A percentile compares a stretch with the other conserved stretches of the same genome.
Conservation (phyloP, 2,113 vertebrate species). For the Grantiella picta region DNA sequence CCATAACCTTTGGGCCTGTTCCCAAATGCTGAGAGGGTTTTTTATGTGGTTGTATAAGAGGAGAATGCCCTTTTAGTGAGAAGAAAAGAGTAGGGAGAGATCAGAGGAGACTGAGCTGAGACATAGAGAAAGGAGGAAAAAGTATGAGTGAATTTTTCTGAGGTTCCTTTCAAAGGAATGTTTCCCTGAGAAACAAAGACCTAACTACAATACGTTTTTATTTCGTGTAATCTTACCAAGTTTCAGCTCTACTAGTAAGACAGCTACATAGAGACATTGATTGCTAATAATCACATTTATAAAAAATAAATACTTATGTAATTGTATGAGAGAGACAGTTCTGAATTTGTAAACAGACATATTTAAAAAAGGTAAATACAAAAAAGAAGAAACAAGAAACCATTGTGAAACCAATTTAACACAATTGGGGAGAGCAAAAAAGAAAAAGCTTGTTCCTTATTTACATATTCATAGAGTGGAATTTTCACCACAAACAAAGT, state of each 20-base stretch:
- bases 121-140: background rate
- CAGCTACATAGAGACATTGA: background rate
- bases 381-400: background rate
- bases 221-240: background rate
- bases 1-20: background rate
- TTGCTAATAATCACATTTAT: background rate
- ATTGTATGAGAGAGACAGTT: background rate
- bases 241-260: background rate
- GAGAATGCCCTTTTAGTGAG: background rate
- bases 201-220: background rate
- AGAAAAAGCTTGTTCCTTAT: background rate
- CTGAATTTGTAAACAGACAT: background rate
- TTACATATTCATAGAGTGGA: background rate
- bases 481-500: background rate
- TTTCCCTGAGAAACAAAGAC: background rate
- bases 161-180: background rate
- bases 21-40: background rate
- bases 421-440: fast-evolving
- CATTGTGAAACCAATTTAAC: background rate
- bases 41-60: background rate
- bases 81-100: background rate
- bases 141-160: background rate
- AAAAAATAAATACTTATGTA: background rate
- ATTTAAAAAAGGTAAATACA: background rate
- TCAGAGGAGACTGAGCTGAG: background rate